Evolutionary conservation across 2,113 vertebrate species (phyloP).

Genomic region (Verasper variegatus): DNA sequence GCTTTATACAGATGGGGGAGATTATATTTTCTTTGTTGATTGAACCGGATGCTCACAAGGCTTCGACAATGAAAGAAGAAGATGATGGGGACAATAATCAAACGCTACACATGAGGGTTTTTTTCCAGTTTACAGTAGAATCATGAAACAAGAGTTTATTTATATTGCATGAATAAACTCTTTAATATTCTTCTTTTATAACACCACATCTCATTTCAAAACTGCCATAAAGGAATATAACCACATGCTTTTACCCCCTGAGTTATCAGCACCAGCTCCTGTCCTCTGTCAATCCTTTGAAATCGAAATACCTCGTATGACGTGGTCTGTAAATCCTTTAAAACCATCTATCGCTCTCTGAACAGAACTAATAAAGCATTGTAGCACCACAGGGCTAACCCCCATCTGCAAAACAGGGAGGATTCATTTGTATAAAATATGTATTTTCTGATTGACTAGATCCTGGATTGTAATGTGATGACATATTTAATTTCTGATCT

Average conservation of each 20-base stretch:
- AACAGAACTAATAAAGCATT: constrained; percentile 65
- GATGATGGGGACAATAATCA: constrained; percentile 40
- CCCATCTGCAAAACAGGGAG: constrained; percentile 32
- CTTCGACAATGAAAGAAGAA: constrained; percentile 52
- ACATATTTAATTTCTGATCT: constrained; percentile 76
- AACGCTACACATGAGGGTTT: constrained; percentile 10
- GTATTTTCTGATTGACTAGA: constrained; percentile 68
- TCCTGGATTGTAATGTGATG: constrained; percentile 68
- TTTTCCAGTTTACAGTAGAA: constrained; percentile 16
- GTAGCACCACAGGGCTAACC: constrained; percentile 33
- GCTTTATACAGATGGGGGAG: constrained; percentile 64
- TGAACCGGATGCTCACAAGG: constrained; percentile 70
- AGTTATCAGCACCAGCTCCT: constrained; percentile 46
- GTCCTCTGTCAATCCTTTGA: constrained; percentile 51
- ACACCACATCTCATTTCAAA: constrained; percentile 14
- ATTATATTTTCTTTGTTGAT: constrained; percentile 76
- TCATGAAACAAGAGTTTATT: too few species aligned
- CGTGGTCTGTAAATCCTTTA: constrained; percentile 59
- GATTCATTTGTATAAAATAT: constrained; percentile 70
- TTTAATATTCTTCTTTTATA: constrained; percentile 26
- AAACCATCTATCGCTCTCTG: constrained; percentile 58
- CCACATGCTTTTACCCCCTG: background rate
- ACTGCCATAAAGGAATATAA: constrained; percentile 9
- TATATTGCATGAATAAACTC: constrained; percentile 41
- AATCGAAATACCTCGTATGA: constrained; percentile 49